These are phyloP conservation scores for Sphecodes monilicornis DNA, from an alignment of 2,888 invertebrate genomes.

Conservation along the genomic window DNA sequence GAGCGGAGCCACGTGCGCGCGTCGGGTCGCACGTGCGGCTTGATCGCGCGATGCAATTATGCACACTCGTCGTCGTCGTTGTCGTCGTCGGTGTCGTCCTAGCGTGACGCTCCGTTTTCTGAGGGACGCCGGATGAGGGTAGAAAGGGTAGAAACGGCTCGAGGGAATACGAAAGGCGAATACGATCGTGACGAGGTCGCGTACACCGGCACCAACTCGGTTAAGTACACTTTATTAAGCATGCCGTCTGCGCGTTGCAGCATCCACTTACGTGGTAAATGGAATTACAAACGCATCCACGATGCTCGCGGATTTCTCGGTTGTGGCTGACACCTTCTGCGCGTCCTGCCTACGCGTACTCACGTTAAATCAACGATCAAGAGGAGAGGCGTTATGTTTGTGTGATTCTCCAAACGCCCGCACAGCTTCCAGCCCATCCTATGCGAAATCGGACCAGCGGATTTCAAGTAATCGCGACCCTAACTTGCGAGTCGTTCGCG, in stretches of 20 bases:
- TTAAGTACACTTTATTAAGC: constrained; percentile 79
- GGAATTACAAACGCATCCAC: constrained; percentile 79
- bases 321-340: constrained; percentile 64
- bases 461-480: background rate
- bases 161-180: constrained; percentile 56
- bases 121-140: constrained; percentile 44
- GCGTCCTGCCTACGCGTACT: constrained; percentile 39
- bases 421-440: background rate
- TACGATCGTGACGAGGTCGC: constrained; percentile 71
- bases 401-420: constrained; percentile 24
- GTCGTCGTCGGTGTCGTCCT: constrained; percentile 6
- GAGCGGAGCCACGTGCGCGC: background rate
- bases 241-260: constrained; percentile 75
- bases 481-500: background rate
- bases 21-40: constrained; percentile 30
- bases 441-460: background rate
- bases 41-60: constrained; percentile 67
- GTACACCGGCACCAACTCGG: constrained; percentile 63
- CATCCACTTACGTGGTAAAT: constrained; percentile 77
- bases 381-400: constrained; percentile 46
- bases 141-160: constrained; percentile 26
- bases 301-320: constrained; percentile 43
- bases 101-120: constrained; percentile 44
- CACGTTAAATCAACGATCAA: constrained; percentile 53
- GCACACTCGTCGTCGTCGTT: constrained; percentile 45